Percentiles rank a stretch among this genome's conserved stretches.
Evolutionary conservation across 2,113 vertebrate species (phyloP).

Genomic region (Platichthys stellatus): DNA sequence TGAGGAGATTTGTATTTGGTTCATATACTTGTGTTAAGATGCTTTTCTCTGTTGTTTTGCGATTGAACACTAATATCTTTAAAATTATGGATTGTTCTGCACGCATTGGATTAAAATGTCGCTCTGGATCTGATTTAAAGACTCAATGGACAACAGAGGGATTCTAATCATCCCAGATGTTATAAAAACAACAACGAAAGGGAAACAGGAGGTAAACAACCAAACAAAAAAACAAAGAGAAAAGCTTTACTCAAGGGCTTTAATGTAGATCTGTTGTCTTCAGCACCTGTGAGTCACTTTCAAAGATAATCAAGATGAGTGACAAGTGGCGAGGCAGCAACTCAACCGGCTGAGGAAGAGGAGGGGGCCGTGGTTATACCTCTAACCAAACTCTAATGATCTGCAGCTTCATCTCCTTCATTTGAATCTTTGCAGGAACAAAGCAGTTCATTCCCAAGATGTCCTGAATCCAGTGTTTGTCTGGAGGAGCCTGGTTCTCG

Average conservation of each 20-base stretch:
- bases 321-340: neutral
- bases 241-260: neutral
- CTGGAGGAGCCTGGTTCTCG: neutral
- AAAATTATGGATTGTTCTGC: neutral
- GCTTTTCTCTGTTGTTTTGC: neutral
- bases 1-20: neutral
- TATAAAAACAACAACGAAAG: neutral
- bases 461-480: neutral
- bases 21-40: neutral
- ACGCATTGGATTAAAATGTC: neutral
- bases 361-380: too few relatives aligned
- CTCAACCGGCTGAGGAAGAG: too few relatives aligned
- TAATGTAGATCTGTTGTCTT: conserved; percentile 12
- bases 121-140: neutral
- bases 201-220: neutral
- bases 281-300: conserved; percentile 16
- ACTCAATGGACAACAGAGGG: neutral
- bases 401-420: neutral
- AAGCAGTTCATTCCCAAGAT: neutral
- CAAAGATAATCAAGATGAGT: conserved; percentile 2
- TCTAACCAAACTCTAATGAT: neutral
- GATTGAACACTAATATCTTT: neutral
- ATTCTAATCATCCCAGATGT: neutral
- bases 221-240: neutral
- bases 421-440: neutral